phyloP scores from a whole-genome alignment of 2,797 vertebrate species.

The Echiichthys vipera region DNA sequence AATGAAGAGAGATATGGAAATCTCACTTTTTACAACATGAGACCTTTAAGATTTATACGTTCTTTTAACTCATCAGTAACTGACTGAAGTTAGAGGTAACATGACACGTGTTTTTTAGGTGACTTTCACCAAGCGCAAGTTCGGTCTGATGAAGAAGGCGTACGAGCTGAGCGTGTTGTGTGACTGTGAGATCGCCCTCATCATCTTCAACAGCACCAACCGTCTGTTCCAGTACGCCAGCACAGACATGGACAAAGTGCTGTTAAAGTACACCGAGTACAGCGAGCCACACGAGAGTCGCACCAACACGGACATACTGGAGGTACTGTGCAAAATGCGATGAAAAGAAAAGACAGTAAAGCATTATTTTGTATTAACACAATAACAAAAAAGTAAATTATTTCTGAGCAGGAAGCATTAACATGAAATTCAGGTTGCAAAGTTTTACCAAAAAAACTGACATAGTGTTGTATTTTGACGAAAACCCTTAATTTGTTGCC shows the following conservation, averaged over 20 bases:
- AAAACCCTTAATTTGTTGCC: background rate
- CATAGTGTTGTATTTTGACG: background rate
- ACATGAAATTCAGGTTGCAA: background rate
- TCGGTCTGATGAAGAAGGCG: constrained; percentile 98
- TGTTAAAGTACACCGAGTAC: constrained; percentile 97
- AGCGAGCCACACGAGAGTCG: constrained; percentile 96
- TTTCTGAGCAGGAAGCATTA: background rate
- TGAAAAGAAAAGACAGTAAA: background rate
- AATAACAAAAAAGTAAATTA: background rate
- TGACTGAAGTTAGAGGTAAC: background rate
- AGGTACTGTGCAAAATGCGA: constrained; percentile 52
- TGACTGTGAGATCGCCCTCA: constrained; percentile 98
- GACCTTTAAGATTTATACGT: background rate
- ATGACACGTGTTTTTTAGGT: constrained; percentile 81
- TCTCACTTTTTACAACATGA: too few species aligned
- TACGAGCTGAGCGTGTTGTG: constrained; percentile 97
- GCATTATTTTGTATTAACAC: background rate
- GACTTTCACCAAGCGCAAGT: constrained; percentile 97
- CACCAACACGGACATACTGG: constrained; percentile 94
- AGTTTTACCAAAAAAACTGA: background rate
- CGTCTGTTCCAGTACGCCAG: constrained; percentile 97
- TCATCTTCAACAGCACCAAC: constrained; percentile 98
- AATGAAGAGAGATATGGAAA: too few species aligned
- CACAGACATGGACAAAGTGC: constrained; percentile 96
- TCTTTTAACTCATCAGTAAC: background rate